Evolutionary conservation across 2,888 invertebrate species (phyloP).

Genomic region (Metellina segmentata): DNA sequence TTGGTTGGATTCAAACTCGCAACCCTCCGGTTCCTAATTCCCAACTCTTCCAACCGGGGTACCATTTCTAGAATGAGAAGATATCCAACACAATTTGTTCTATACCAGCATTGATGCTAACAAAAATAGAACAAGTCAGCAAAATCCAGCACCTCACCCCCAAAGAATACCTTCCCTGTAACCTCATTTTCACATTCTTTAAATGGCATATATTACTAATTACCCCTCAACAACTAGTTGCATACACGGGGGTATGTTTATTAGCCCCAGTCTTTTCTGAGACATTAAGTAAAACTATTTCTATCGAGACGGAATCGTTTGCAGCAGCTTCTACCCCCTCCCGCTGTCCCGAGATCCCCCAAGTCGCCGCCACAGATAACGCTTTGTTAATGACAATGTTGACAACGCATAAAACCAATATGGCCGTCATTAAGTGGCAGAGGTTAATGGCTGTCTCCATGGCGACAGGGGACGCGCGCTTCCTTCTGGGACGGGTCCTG

Average conservation of each 20-base stretch:
- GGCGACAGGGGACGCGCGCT: conserved; percentile 47
- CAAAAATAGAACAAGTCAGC: too few relatives aligned
- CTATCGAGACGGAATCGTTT: conserved; percentile 19
- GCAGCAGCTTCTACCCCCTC: conserved; percentile 2
- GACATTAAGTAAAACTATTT: conserved; percentile 72
- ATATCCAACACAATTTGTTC: too few relatives aligned
- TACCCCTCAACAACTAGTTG: conserved; percentile 55
- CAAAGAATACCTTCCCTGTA: too few relatives aligned
- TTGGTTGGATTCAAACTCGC: too few relatives aligned
- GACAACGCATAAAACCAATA: conserved; percentile 76
- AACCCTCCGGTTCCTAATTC: too few relatives aligned
- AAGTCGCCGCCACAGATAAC: conserved; percentile 51
- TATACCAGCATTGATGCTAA: too few relatives aligned
- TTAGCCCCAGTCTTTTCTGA: conserved; percentile 53
- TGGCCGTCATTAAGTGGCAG: conserved; percentile 73
- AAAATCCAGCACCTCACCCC: too few relatives aligned
- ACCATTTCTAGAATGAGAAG: too few relatives aligned
- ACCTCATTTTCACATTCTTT: too few relatives aligned
- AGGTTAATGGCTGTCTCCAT: conserved; percentile 73
- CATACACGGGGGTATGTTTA: conserved; percentile 27
- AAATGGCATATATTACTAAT: conserved; percentile 20
- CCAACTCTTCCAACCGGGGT: too few relatives aligned
- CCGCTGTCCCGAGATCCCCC: background rate
- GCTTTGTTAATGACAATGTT: conserved; percentile 76
- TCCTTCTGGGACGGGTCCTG: conserved; percentile 17